phyloP scores from a whole-genome alignment of 2,888 invertebrate species.

The Julus scandinavius region DNA sequence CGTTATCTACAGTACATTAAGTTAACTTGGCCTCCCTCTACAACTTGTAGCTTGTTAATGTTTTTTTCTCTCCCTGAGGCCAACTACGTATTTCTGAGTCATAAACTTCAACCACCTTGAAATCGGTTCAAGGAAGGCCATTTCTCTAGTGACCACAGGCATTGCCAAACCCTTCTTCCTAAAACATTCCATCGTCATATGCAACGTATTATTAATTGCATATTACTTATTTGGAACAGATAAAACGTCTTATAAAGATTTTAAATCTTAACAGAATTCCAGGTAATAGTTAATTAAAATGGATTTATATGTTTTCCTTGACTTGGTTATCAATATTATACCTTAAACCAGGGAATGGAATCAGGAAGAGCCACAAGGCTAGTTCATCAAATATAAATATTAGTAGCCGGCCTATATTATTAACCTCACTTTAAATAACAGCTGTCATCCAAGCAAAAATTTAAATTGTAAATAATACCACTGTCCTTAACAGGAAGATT shows the following conservation, averaged over 20 bases:
- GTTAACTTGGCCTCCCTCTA: too few relatives aligned
- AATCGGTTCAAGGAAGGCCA: conserved; percentile 25
- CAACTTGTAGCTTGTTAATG: too few relatives aligned
- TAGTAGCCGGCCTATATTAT: too few relatives aligned
- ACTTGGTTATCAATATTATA: too few relatives aligned
- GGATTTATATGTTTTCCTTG: background rate
- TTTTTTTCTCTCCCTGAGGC: too few relatives aligned
- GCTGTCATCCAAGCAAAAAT: too few relatives aligned
- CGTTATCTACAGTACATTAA: too few relatives aligned
- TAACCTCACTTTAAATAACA: too few relatives aligned
- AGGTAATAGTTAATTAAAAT: background rate
- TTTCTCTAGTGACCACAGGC: conserved; percentile 14
- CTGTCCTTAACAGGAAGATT: too few relatives aligned
- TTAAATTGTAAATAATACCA: too few relatives aligned
- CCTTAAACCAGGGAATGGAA: background rate
- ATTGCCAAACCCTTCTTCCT: background rate
- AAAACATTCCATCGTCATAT: background rate
- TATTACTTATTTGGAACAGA: background rate
- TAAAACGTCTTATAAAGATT: background rate
- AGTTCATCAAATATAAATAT: too few relatives aligned
- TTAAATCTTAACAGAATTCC: background rate
- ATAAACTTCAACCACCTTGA: background rate
- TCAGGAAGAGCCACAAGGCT: background rate
- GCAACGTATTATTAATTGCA: background rate
- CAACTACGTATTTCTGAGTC: background rate